Conservation (phyloP, 2,113 vertebrate genomes). For the Hypanus sabinus region DNA sequence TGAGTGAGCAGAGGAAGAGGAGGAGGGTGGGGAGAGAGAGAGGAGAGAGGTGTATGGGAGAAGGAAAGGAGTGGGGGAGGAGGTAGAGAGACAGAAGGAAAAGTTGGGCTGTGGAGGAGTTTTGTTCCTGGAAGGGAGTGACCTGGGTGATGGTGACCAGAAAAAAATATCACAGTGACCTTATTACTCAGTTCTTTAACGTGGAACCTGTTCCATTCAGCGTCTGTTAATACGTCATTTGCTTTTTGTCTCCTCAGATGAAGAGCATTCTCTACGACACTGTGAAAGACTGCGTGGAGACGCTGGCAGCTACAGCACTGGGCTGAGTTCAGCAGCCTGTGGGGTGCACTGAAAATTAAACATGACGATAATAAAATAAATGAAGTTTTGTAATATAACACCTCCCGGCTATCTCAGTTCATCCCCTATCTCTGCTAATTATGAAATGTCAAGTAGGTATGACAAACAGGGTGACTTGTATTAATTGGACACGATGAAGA, state of each 20-base stretch:
- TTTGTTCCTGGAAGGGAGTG: too few species aligned
- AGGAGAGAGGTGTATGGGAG: background rate
- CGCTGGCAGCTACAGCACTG: background rate
- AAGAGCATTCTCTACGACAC: background rate
- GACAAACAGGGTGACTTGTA: too few species aligned
- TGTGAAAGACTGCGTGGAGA: slow-evolving; percentile 9
- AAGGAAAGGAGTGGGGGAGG: background rate
- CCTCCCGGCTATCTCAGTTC: background rate
- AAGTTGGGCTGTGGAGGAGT: too few species aligned
- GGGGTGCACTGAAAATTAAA: background rate
- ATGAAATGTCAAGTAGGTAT: too few species aligned
- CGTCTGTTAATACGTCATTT: background rate
- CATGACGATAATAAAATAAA: background rate
- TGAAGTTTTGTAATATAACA: background rate
- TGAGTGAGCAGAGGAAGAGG: background rate
- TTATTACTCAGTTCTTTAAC: too few species aligned
- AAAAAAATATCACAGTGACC: too few species aligned
- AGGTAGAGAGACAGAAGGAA: too few species aligned
- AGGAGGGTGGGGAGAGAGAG: background rate
- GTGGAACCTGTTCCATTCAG: too few species aligned
- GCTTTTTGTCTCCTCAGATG: background rate
- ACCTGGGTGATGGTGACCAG: too few species aligned
- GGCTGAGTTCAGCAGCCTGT: background rate
- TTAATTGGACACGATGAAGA: too few species aligned
- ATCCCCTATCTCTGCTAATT: background rate